Base-by-base conservation (phyloP, 2,113 vertebrate species). In the Sclerurus mexicanus region DNA sequence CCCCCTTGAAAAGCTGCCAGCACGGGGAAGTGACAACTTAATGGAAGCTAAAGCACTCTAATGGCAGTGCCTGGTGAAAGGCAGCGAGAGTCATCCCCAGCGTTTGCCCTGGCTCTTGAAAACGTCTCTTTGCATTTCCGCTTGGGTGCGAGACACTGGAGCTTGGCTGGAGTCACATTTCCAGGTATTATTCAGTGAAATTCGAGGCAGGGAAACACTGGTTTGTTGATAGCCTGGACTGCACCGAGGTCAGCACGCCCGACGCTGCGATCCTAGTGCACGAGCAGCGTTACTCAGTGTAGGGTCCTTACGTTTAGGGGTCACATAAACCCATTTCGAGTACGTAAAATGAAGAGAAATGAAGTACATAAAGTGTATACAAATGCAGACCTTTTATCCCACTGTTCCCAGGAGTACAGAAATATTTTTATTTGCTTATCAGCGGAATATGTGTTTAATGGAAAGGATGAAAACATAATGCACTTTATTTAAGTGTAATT, bases 21-120 rank as follows among this genome's bases (percentile, higher is more conserved):
- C 94, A 37, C 92, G 33, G 89, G 87, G 89, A 98, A 98, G 97
- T 98, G 98, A 98, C 98, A 98, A 97, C 91, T 96, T 98, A 98
- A 98, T 98, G 97, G 97, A 96, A 97, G 96, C 97, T 98, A 97
- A 98, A 98, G 90, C 96, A 96, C 96, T 95, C 97, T 97, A 97
- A 97, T 98, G 97, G 97, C 87, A 96, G 96, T 15, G 95, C 96
- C 96, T 94, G 63, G 69, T 91, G 97, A 95, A 97, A 96, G 90
- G 82, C 72, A 66, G 33, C 46, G 88, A 94, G 40, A 90, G 81
- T 78, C 92, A 89, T 84, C 94, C 84, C 27, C 39, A 62, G 94
- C 82, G 22, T 67, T 96, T 96, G 96, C 95, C 96, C 95, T 37
- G 62, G 93, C 94, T 96, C 97, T 97, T 93, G 94, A 73, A 97